Percentiles rank a stretch among this genome's conserved stretches.
Conservation (phyloP, 64 coral and sea anemone species). For the Porites australiensis region DNA sequence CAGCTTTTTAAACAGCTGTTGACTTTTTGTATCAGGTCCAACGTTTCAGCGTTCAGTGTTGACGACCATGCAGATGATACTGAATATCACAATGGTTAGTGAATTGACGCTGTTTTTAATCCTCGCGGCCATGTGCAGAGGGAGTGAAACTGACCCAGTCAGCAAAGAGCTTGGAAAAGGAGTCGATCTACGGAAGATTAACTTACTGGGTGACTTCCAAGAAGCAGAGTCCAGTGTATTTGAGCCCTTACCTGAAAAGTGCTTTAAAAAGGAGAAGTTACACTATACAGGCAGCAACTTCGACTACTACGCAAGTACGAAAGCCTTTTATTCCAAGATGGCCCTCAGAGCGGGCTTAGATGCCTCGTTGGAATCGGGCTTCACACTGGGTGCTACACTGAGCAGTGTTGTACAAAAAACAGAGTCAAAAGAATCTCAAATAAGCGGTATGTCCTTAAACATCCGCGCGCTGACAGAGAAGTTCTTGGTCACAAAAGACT, state of each 20-base stretch:
- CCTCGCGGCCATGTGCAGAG: too few relatives aligned
- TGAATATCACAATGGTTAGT: too few relatives aligned
- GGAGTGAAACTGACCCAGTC: not conserved
- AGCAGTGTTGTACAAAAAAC: not conserved
- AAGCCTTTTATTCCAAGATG: slow-evolving; percentile 4
- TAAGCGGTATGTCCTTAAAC: slow-evolving; percentile 46
- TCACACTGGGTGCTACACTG: not conserved
- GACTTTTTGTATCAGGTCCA: too few relatives aligned
- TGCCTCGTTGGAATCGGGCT: not conserved
- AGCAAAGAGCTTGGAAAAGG: not conserved
- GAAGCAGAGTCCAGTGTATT: not conserved
- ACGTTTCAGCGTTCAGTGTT: too few relatives aligned
- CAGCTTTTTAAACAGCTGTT: too few relatives aligned
- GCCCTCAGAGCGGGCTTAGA: not conserved
- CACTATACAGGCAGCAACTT: not conserved
- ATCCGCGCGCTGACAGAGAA: not conserved
- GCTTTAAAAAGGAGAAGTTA: not conserved
- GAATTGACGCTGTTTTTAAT: too few relatives aligned
- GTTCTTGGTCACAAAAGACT: not conserved
- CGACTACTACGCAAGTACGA: slow-evolving; percentile 21
- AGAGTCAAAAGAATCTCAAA: not conserved
- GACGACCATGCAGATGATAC: too few relatives aligned
- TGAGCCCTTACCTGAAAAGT: not conserved
- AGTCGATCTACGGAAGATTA: not conserved
- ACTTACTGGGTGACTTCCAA: not conserved